phyloP scores from a whole-genome alignment of 2,888 invertebrate species.

The Prosapia bicincta region DNA sequence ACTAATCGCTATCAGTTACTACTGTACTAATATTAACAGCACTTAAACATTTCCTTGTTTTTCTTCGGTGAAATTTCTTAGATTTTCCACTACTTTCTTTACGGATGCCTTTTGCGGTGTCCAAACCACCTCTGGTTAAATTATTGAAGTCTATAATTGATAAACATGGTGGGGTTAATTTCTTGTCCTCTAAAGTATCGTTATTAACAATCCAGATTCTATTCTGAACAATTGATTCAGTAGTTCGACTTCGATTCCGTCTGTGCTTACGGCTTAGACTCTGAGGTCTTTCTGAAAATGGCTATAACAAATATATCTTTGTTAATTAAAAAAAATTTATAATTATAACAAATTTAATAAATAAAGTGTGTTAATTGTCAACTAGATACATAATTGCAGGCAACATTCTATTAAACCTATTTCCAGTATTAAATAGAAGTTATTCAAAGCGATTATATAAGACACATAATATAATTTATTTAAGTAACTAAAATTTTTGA shows the following conservation, averaged over 20 bases:
- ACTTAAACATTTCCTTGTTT: not conserved
- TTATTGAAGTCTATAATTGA: constrained; percentile 71
- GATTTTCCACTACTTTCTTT: not conserved
- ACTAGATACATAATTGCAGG: too few species aligned
- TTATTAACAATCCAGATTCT: constrained; percentile 5
- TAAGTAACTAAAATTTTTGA: too few species aligned
- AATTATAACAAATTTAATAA: too few species aligned
- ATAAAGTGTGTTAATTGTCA: too few species aligned
- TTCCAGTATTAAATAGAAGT: too few species aligned
- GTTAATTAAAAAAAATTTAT: too few species aligned
- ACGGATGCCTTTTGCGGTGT: constrained; percentile 44
- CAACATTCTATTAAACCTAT: too few species aligned
- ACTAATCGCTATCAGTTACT: not conserved
- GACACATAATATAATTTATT: too few species aligned
- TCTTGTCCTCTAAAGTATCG: not conserved
- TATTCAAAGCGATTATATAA: too few species aligned
- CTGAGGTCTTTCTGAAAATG: constrained; percentile 12
- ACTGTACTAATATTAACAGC: not conserved
- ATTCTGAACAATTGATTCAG: constrained; percentile 15
- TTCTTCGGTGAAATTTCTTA: not conserved
- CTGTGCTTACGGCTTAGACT: constrained; percentile 14
- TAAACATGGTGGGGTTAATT: constrained; percentile 58
- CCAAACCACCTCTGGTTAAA: constrained; percentile 59
- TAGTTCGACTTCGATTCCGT: constrained; percentile 6
- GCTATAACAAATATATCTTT: constrained; percentile 6